Evolutionary conservation across 2,797 vertebrate genomes (phyloP), one percentile per base, ranked within the genome.

Genomic region (Orestias chungarensis): DNA sequence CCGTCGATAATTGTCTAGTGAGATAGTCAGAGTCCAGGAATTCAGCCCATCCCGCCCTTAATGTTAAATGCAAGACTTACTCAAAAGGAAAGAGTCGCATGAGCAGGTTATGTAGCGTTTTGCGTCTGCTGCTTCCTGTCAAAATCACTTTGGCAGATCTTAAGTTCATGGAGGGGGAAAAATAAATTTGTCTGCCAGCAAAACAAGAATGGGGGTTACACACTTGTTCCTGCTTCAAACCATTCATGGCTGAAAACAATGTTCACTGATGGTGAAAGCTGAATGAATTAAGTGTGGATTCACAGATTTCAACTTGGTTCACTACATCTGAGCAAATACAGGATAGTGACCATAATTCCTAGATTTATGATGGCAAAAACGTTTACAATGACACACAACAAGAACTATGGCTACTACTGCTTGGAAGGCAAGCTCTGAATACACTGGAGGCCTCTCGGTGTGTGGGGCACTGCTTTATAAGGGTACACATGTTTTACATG

Each of bases 381-480:
- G 75, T 62, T 42, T 66, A 43, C 57, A 64, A 40, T 25, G 65
- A 44, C 76, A 68, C 65, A 81, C 72, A 75, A 68, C 70, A 79
- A 68, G 54, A 85, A 82, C 87, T 0, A 76, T 6, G 17, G 79
- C 81, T 78, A 9, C 62, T 82, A 79, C 79, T 85, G 77, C 55
- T 71, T 82, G 81, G 88, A 69, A 73, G 12, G 75, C n/a, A n/a
- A 79, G 75, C 78, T 74, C 68, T 75, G 9, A 42, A 80, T 74
- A 86, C 78, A 66, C 81, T 66, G 81, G 76, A 64, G 78, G 82
- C 70, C 43, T 84, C 72, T 82, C 74, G 43, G 68, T 74, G 75
- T 52, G 67, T 64, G 62, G 11, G 38, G 20, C 23, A 61, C 57
- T 35, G 9, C 10, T 59, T 42, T 57, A 1, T 68, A 10, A 69